Base-by-base conservation (phyloP, 2,888 invertebrate species). In the Elegia similella region DNA sequence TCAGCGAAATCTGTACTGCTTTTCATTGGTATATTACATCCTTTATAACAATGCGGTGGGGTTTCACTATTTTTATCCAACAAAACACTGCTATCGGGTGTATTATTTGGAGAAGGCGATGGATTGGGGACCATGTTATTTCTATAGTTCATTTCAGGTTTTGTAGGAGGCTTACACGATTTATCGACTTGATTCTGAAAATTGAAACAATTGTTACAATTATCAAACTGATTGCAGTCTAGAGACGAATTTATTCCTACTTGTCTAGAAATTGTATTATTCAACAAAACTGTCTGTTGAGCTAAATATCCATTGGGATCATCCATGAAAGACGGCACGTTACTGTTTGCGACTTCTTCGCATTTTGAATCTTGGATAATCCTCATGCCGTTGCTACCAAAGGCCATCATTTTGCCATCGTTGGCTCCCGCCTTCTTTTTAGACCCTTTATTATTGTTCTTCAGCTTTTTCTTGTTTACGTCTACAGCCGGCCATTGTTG, bases 291-390 rank as follows among this genome's bases (percentile, higher is more conserved):
- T 0, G 98, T 97, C 82, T 98, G 98, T 71, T 98, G 97, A 6
- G 97, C 97, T 67, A 98, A 88, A 84, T 97, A 98, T 2, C 97
- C 98, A 72, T 95, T 96, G 0, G 98, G 97, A 83, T 98, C 97
- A 67, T 98, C 98, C 92, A 98, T 94, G 78, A 97, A 98, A 34
- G 97, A 97, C 1, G 96, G 96, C 63, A 94, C 86, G 62, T 92
- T 93, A 63, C 93, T 93, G 66, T 80, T 83, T 30, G 92, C 81
- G 59, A 83, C 75, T 60, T 92, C 84, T 61, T 92, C 92, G 62
- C 88, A 86, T 80, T 92, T 91, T 8, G 73, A 53, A 52, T 90
- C 88, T 59, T 85, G 82, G 10, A 82, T 59, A 48, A 82, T 66
- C 62, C 87, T 78, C 66, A 87, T 75, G 2, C 87, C 85, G 61